phyloP scores from a whole-genome alignment of 30 jellyfish, hydroid and myxozoan species.

The Calvadosia cruxmelitensis region DNA sequence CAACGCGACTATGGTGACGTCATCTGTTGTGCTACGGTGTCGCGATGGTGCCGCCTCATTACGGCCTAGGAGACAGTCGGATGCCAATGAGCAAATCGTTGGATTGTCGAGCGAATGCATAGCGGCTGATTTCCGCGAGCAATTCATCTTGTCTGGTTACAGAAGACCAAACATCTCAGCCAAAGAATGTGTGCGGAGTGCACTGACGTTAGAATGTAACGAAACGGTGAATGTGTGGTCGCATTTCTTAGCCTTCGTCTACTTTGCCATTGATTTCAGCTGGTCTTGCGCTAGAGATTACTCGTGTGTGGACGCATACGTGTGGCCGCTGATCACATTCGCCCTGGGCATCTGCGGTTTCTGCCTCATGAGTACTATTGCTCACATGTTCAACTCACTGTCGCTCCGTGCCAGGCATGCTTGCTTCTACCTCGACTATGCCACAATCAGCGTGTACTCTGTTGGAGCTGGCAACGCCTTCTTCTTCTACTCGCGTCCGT shows the following conservation, averaged over 20 bases:
- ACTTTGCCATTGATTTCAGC: constrained; percentile 26
- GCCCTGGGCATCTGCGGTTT: constrained; percentile 75
- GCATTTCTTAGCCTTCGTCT: constrained; percentile 63
- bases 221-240: constrained; percentile 80
- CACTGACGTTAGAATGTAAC: constrained; percentile 52
- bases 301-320: constrained; percentile 18
- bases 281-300: constrained; percentile 7
- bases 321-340: constrained; percentile 64
- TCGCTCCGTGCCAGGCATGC: constrained; percentile 63
- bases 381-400: constrained; percentile 85
- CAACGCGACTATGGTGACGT: too few species aligned
- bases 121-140: constrained; percentile 60
- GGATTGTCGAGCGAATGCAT: too few species aligned
- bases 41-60: too few species aligned
- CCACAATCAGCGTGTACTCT: constrained; percentile 78
- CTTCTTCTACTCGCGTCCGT: constrained; percentile 62
- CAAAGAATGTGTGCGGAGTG: constrained; percentile 59
- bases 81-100: too few species aligned
- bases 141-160: constrained; percentile 65
- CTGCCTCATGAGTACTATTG: constrained; percentile 69
- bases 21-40: too few species aligned
- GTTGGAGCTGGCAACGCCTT: constrained; percentile 89
- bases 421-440: constrained; percentile 88
- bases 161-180: constrained; percentile 60
- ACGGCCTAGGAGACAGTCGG: too few species aligned